These are phyloP conservation scores for Nycticebus coucang DNA, from an alignment of 2,113 vertebrate genomes.

Conservation along the genomic window DNA sequence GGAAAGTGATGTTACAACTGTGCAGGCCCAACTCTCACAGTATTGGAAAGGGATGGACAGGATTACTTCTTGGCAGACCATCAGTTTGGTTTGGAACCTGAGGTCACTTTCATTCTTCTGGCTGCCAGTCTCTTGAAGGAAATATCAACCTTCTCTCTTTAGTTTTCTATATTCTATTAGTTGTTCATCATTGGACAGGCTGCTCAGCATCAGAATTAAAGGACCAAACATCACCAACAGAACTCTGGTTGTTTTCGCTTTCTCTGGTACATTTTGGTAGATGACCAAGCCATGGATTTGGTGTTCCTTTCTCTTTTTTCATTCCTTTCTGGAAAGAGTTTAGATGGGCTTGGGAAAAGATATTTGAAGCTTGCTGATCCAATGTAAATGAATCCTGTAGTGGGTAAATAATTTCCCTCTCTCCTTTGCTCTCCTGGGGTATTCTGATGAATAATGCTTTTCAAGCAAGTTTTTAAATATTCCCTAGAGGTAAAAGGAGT, in stretches of 20 bases:
- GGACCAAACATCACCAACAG: not conserved
- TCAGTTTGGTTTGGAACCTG: conserved; percentile 74
- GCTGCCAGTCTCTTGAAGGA: conserved; percentile 61
- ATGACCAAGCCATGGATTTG: conserved; percentile 69
- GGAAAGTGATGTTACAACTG: conserved; percentile 44
- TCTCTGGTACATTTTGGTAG: conserved; percentile 57
- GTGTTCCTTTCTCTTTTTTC: conserved; percentile 67
- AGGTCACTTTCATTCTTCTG: conserved; percentile 55
- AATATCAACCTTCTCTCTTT: conserved; percentile 45
- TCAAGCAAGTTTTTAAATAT: conserved; percentile 65
- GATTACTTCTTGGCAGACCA: conserved; percentile 71
- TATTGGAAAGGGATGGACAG: conserved; percentile 45
- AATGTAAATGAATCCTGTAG: conserved; percentile 76
- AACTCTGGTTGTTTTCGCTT: conserved; percentile 12
- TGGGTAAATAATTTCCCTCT: conserved; percentile 71
- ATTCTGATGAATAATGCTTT: conserved; percentile 74
- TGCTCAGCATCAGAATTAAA: conserved; percentile 20
- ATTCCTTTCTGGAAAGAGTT: conserved; percentile 71
- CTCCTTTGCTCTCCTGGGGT: conserved; percentile 62
- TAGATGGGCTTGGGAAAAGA: conserved; percentile 65
- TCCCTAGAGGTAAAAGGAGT: conserved; percentile 56
- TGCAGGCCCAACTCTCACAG: conserved; percentile 56
- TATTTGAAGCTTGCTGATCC: conserved; percentile 71
- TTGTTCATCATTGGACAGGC: not conserved
- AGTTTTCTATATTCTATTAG: conserved; percentile 56